Evolutionary conservation across 1,140 invertebrate genomes (phyloP), one percentile per base, ranked within the genome.

Genomic region (Pectinophora gossypiella): DNA sequence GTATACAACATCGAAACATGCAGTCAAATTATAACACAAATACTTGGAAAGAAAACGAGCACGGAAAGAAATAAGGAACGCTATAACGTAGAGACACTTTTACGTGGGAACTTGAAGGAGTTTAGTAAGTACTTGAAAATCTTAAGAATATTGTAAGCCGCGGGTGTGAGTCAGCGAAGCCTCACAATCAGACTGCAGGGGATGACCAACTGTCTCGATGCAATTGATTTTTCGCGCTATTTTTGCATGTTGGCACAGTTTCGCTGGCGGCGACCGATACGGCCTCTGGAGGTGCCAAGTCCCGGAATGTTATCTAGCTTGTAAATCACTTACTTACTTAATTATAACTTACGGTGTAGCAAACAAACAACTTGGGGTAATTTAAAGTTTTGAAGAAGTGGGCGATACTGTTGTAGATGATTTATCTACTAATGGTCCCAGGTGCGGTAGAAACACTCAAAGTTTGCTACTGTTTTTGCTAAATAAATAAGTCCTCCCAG

Each of bases 201-300:
- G 57, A 53, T 61, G 56, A 68, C 57, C 54, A 67, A 63, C 61
- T 64, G 54, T 65, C 61, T 68, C 58, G 58, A 42, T 71, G 55
- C 60, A 68, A 84, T 82, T 80, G 80, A 81, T 84, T 80, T 80
- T 80, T 56, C 58, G 56, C 54, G 64, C 73, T 82, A 82, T 82
- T 84, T 80, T 76, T 76, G 73, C 56, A 75, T 72, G 56, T 56
- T 68, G 67, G 59, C 73, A 71, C 66, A 59, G 61, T 63, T 71
- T 65, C 59, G 47, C 45, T 38, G 48, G 50, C 18, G 42, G 19
- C 42, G 20, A 44, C 18, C 15, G 3, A 20, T 1, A 4, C 42
- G 42, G 19, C 1, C 42, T 21, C n/a, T n/a, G 19, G 18, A 44
- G 18, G 42, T 19, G 19, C 42, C 42, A 20, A 44, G 18, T 44